phyloP scores from a whole-genome alignment of 2,797 vertebrate species.

The Pipistrellus pipistrellus region DNA sequence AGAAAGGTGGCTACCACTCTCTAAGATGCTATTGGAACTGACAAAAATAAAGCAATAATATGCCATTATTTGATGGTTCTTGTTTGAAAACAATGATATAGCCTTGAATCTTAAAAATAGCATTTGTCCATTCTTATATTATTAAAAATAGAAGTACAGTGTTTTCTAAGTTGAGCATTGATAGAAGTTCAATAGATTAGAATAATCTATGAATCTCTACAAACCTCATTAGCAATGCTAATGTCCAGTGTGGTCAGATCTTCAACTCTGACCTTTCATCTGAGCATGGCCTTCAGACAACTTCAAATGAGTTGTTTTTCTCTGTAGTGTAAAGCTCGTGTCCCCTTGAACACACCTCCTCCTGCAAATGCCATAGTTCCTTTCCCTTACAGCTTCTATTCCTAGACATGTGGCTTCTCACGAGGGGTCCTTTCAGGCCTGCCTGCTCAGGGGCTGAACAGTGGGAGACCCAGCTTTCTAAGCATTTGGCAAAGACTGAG shows the following conservation, averaged over 20 bases:
- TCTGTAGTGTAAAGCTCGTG: not conserved
- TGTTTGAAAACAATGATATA: slow-evolving; percentile 48
- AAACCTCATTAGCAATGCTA: slow-evolving; percentile 81
- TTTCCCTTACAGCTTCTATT: slow-evolving; percentile 69
- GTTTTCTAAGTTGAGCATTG: slow-evolving; percentile 69
- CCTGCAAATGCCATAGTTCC: slow-evolving; percentile 19
- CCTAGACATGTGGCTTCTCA: slow-evolving; percentile 68
- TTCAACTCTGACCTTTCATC: slow-evolving; percentile 67
- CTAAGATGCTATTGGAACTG: not conserved
- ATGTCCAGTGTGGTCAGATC: slow-evolving; percentile 74
- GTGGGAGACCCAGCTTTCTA: slow-evolving; percentile 65
- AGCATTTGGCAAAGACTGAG: slow-evolving; percentile 59
- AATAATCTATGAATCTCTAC: slow-evolving; percentile 72
- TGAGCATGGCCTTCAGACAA: slow-evolving; percentile 56
- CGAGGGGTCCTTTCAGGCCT: slow-evolving; percentile 67
- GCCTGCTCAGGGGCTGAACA: not conserved
- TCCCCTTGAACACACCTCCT: not conserved
- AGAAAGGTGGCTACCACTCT: slow-evolving; percentile 39
- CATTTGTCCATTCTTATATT: slow-evolving; percentile 69
- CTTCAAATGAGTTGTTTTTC: slow-evolving; percentile 46
- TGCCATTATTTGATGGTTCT: slow-evolving; percentile 57
- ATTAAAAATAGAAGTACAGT: slow-evolving; percentile 76
- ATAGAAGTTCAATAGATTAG: slow-evolving; percentile 77
- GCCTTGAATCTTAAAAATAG: slow-evolving; percentile 73
- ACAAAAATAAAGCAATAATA: slow-evolving; percentile 54